These are phyloP conservation scores for Cataglyphis rosenhaueri DNA, from an alignment of 2,888 invertebrate species.

Conservation along the genomic window DNA sequence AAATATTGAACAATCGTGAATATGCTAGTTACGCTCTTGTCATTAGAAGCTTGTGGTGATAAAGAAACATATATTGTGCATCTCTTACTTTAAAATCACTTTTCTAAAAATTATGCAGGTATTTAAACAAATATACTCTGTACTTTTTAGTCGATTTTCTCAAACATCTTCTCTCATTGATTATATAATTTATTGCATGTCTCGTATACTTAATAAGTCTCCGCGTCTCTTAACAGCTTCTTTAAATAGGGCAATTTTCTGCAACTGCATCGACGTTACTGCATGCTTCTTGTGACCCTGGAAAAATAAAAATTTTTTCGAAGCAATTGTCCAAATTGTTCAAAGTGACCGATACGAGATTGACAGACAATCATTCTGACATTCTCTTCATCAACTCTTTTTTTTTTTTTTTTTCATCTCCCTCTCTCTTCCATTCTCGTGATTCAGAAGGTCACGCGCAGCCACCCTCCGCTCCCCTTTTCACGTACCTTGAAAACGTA, in stretches of 20 bases:
- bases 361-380: background rate
- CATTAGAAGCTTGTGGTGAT: background rate
- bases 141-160: background rate
- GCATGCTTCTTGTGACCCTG: background rate
- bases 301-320: background rate
- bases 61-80: background rate
- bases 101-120: background rate
- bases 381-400: background rate
- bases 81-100: background rate
- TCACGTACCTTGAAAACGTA: conserved; percentile 30
- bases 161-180: background rate
- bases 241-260: background rate
- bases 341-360: background rate
- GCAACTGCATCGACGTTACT: background rate
- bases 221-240: background rate
- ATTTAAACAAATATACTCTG: background rate
- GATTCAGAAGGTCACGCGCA: conserved; percentile 46
- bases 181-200: background rate
- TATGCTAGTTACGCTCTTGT: background rate
- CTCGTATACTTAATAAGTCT: background rate
- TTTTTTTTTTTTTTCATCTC: too few species aligned
- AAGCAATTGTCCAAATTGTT: background rate
- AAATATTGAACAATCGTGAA: background rate
- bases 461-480: conserved; percentile 11
- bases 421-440: conserved; percentile 5